Conservation (phyloP, 2,113 vertebrate species). For the Oreochromis aureus region DNA sequence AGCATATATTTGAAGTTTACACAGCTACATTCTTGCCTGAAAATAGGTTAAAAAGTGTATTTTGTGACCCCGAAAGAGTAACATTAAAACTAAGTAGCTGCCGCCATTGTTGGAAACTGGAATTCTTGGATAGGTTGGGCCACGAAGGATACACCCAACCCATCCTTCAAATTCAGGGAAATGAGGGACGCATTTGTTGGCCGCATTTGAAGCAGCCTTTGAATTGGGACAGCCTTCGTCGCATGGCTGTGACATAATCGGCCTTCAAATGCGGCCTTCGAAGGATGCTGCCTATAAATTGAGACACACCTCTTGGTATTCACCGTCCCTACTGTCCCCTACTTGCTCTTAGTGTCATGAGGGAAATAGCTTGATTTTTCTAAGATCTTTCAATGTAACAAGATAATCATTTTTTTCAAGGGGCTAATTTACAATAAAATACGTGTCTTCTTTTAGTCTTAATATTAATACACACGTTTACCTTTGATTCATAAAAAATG, state of each 20-base stretch:
- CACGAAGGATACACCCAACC: background rate
- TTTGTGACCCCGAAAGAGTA: background rate
- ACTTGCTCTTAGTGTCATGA: background rate
- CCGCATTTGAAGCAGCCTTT: background rate
- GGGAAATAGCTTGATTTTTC: background rate
- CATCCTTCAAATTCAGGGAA: background rate
- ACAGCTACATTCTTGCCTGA: accelerated
- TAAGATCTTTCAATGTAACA: background rate
- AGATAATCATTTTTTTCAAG: background rate
- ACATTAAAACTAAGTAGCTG: background rate
- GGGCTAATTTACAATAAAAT: background rate
- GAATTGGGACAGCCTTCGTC: accelerated
- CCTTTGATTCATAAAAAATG: background rate
- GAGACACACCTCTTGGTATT: background rate
- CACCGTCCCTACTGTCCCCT: background rate
- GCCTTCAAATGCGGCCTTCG: background rate
- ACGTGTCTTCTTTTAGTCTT: background rate
- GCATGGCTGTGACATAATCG: accelerated
- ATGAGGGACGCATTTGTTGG: background rate
- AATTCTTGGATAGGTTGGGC: background rate
- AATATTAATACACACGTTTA: background rate
- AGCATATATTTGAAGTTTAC: background rate
- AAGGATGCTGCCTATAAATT: background rate
- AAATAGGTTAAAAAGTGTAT: background rate
- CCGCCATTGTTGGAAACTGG: background rate